Base-by-base conservation (phyloP, 1,140 invertebrate genomes). In the Neodiprion pinetum region DNA sequence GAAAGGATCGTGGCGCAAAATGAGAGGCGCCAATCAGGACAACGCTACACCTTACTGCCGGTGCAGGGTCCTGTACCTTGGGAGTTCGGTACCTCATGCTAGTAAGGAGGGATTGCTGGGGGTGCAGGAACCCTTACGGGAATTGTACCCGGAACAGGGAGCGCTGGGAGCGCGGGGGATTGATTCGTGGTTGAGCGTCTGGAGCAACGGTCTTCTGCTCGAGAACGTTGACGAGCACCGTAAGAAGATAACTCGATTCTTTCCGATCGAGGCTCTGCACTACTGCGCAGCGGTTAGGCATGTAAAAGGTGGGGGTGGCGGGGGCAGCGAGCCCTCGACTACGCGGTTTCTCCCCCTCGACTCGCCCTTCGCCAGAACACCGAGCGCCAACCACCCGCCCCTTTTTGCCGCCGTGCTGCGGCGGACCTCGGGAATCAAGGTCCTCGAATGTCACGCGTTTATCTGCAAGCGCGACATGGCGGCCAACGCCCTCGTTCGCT, bases 401-500 rank as follows among this genome's bases (percentile, higher is more conserved):
- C 92, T 99, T 66, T 99, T 99, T 88, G 97, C 98, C 48, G 97
- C 97, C 73, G 99, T 99, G 69, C 89, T 99, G 66, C 91, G 98
- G 48, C 91, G 98, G 65, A 99, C 97, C 4, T 96, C 96, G 9
- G 98, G 98, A n/a, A 98, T 99, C 78, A 99, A 99, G 90, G 97
- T 99, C 14, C 91, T 99, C 11, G 98, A 99, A 89, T 99, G 98
- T 90, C 98, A 99, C 89, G 97, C 97, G 47, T 99, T 99, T 87
- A 97, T 99, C 80, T 99, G 98, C 88, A 98, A 97, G 82, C 92
- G 96, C 67, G 97, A 98, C 88, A 96, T 96, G 85, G 96, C 97
- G 8, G 96, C 96, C 50, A 98, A 98, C 84, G 97, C 97, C 74
- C 90, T 98, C 81, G 96, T 98, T 53, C 90, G 96, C 77, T 98